Conservation (phyloP, 2,113 vertebrate species). For the Centropus bengalensis region DNA sequence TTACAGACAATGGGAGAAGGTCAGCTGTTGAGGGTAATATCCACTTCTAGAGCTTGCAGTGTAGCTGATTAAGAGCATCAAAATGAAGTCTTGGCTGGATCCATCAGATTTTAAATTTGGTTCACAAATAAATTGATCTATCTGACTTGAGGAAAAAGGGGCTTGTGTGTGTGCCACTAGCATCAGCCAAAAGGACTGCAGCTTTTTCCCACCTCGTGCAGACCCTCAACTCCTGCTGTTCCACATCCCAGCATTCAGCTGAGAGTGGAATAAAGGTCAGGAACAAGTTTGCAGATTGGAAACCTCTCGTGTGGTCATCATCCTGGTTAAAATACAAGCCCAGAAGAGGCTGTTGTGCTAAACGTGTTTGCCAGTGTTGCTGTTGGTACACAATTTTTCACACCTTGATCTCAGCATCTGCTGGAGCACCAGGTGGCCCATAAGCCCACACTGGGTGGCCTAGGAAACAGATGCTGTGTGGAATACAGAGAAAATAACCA, state of each 20-base stretch:
- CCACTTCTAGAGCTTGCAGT: background rate
- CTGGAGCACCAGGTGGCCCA: background rate
- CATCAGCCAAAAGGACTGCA: background rate
- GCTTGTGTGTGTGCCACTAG: background rate
- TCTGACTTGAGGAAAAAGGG: background rate
- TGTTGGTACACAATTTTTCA: background rate
- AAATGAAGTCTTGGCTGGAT: background rate
- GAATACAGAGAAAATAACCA: background rate
- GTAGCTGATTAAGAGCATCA: background rate
- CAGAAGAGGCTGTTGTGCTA: background rate
- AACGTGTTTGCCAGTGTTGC: background rate
- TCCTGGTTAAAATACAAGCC: background rate
- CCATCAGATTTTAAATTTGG: background rate
- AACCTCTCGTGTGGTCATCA: background rate
- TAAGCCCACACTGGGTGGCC: background rate
- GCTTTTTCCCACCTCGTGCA: accelerated
- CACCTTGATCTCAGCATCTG: background rate
- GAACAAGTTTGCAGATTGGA: background rate
- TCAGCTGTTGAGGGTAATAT: background rate
- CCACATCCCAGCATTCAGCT: accelerated
- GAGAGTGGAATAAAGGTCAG: background rate
- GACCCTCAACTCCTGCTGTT: background rate
- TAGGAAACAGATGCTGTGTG: background rate
- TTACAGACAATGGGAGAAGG: background rate
- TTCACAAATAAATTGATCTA: background rate